A percentile compares a stretch with the other conserved stretches of the same genome.
Evolutionary conservation across 2,113 vertebrate genomes (phyloP).

Genomic region (Callopanchax toddi): DNA sequence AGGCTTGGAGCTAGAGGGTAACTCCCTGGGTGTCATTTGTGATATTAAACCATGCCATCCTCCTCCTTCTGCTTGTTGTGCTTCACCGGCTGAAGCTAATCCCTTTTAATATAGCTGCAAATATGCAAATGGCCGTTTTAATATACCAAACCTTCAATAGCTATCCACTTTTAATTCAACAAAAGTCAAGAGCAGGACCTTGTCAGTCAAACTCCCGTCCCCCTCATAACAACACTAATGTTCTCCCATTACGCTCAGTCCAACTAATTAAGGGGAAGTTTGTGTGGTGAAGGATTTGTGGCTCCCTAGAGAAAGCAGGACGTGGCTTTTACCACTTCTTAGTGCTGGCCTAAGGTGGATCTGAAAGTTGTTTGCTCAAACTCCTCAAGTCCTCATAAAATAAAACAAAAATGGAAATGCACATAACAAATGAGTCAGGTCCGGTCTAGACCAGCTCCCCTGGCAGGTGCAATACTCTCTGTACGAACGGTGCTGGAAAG

Average conservation of each 20-base stretch:
- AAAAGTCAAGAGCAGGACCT: slow-evolving; percentile 95
- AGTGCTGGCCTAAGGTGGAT: slow-evolving; percentile 34
- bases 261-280: slow-evolving; percentile 90
- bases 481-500: slow-evolving; percentile 35
- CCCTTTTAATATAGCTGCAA: slow-evolving; percentile 98
- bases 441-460: slow-evolving; percentile 44
- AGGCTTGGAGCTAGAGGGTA: slow-evolving; percentile 92
- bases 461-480: slow-evolving; percentile 40
- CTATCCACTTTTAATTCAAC: slow-evolving; percentile 98
- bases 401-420: slow-evolving; percentile 62
- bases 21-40: slow-evolving; percentile 97
- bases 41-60: slow-evolving; percentile 98
- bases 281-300: slow-evolving; percentile 72
- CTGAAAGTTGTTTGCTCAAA: slow-evolving; percentile 56
- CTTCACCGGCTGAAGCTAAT: slow-evolving; percentile 93
- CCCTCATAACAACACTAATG: slow-evolving; percentile 77
- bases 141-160: slow-evolving; percentile 92
- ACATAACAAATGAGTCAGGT: slow-evolving; percentile 72
- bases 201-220: slow-evolving; percentile 90
- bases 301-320: slow-evolving; percentile 55
- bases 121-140: slow-evolving; percentile 99
- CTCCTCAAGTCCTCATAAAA: slow-evolving; percentile 51
- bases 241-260: slow-evolving; percentile 78
- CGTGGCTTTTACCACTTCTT: slow-evolving; percentile 42
- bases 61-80: slow-evolving; percentile 93